phyloP scores from a whole-genome alignment of 2,888 invertebrate genomes.

The Dugesia japonica region DNA sequence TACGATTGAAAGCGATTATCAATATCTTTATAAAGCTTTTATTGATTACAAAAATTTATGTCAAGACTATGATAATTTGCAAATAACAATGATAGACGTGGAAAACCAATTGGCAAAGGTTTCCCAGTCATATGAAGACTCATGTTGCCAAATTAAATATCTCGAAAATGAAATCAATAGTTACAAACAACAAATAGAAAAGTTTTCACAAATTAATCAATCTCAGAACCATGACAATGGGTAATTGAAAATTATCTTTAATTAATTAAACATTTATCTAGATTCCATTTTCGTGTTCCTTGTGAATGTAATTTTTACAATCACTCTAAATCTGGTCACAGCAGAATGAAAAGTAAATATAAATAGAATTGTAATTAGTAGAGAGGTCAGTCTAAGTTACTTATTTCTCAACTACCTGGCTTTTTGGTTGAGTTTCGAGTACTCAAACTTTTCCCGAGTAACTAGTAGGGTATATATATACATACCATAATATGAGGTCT shows the following conservation, averaged over 20 bases:
- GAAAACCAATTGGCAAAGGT: neutral
- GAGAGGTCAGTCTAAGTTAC: too few relatives aligned
- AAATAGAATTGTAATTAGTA: neutral
- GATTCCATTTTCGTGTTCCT: neutral
- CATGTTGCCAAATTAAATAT: neutral
- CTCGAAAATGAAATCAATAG: neutral
- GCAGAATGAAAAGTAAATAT: neutral
- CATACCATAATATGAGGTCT: too few relatives aligned
- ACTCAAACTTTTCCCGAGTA: too few relatives aligned
- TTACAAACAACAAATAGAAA: neutral
- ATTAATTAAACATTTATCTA: neutral
- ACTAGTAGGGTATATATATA: too few relatives aligned
- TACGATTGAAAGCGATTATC: neutral
- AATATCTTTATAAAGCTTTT: neutral
- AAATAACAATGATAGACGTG: neutral
- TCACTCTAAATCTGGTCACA: neutral
- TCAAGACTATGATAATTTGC: neutral
- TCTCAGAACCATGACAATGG: neutral
- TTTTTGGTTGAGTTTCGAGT: too few relatives aligned
- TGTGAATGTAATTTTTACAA: neutral
- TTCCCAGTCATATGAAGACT: neutral
- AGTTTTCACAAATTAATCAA: neutral
- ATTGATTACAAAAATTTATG: neutral
- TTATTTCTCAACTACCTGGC: too few relatives aligned
- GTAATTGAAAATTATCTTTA: neutral